Conservation (phyloP, 2,888 invertebrate genomes). For the Lobophora halterata region DNA sequence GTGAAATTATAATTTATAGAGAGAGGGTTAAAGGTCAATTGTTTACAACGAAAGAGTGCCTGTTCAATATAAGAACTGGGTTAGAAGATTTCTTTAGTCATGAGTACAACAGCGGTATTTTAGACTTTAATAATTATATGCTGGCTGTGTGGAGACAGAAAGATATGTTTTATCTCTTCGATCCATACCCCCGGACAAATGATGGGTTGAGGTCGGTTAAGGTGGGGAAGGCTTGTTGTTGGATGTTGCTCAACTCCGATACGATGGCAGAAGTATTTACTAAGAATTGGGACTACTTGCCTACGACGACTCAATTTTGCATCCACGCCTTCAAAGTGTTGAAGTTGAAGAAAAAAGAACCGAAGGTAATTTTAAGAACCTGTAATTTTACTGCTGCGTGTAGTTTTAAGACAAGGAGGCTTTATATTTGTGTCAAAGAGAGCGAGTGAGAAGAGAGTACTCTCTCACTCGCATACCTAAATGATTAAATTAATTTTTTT, state of each 20-base stretch:
- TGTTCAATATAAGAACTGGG: constrained; percentile 69
- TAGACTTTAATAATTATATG: constrained; percentile 82
- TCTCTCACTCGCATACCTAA: too few species aligned
- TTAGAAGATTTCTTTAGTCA: constrained; percentile 77
- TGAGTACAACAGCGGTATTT: constrained; percentile 71
- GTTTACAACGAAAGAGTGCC: constrained; percentile 74
- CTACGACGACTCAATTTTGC: constrained; percentile 69
- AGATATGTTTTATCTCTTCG: constrained; percentile 83
- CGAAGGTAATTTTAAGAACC: constrained; percentile 46
- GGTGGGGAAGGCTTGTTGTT: constrained; percentile 82
- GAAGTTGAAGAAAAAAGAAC: constrained; percentile 68
- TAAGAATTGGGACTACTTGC: constrained; percentile 76
- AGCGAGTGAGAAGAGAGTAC: too few species aligned
- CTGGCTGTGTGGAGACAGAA: constrained; percentile 83
- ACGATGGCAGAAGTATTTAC: constrained; percentile 77
- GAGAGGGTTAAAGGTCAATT: constrained; percentile 73
- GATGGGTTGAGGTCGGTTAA: constrained; percentile 77
- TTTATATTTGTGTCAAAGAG: too few species aligned
- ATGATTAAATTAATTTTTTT: too few species aligned
- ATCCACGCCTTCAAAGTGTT: constrained; percentile 83
- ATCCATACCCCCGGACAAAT: constrained; percentile 82
- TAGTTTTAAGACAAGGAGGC: too few species aligned
- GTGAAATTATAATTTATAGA: constrained; percentile 80
- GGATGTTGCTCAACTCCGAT: constrained; percentile 82
- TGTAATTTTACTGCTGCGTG: too few species aligned